These are phyloP conservation scores for Onychomys arenicola DNA, from an alignment of 2,797 vertebrate species.

Conservation along the genomic window DNA sequence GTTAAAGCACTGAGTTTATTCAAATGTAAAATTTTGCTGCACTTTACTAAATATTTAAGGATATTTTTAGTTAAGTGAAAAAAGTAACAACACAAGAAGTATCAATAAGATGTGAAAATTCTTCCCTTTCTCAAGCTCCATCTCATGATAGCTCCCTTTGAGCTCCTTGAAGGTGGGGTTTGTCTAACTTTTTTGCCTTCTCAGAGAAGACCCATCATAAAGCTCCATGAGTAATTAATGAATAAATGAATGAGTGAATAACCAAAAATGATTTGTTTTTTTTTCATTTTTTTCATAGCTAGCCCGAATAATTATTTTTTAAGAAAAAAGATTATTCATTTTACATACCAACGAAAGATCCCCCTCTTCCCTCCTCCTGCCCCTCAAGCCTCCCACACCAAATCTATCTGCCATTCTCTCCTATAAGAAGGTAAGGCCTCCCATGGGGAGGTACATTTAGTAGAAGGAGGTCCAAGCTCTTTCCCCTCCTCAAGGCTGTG, in stretches of 20 bases:
- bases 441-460: no score
- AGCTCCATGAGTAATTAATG: background rate
- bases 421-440: no score
- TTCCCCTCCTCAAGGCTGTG: no score
- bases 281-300: background rate
- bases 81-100: background rate
- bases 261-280: background rate
- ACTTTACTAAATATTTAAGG: conserved; percentile 8
- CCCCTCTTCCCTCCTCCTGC: no score
- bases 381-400: no score
- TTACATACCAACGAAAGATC: no score
- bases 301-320: background rate
- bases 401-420: no score
- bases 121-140: background rate
- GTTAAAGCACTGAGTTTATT: conserved; percentile 1
- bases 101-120: background rate
- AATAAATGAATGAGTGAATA: background rate
- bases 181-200: background rate
- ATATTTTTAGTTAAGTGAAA: conserved; percentile 32
- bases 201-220: background rate
- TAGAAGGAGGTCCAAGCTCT: no score
- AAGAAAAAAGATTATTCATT: no score
- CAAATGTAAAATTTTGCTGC: conserved; percentile 3
- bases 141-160: background rate
- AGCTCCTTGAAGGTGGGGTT: background rate